Evolutionary conservation across 2,888 invertebrate genomes (phyloP).

Genomic region (Leucophora obtusa): DNA sequence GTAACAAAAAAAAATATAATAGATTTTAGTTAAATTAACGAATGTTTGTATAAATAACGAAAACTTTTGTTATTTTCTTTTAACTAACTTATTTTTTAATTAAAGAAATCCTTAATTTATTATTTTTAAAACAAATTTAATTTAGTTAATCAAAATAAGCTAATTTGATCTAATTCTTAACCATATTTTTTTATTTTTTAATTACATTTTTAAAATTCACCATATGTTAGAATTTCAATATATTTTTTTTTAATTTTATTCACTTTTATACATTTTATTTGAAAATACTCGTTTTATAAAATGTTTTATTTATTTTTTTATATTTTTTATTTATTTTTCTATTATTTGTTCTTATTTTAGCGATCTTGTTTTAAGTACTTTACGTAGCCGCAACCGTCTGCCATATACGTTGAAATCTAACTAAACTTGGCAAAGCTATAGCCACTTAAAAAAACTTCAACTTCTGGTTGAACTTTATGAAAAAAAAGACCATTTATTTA

Average conservation of each 20-base stretch:
- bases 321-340: conserved; percentile 5
- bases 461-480: conserved; percentile 58
- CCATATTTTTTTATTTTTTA: no score
- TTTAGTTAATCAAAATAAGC: no score
- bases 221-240: neutral
- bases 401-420: conserved; percentile 61
- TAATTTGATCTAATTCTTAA: no score
- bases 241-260: conserved; percentile 11
- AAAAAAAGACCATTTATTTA: conserved; percentile 4
- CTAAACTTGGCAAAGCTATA: conserved; percentile 62
- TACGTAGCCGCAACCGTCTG: conserved; percentile 56
- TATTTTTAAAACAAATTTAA: no score
- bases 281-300: neutral
- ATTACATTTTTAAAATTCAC: neutral
- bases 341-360: conserved; percentile 3
- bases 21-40: no score
- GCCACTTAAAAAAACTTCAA: conserved; percentile 58
- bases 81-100: no score
- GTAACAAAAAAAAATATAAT: no score
- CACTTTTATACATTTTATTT: conserved; percentile 8
- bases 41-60: no score
- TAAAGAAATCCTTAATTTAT: no score
- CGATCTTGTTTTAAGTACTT: neutral
- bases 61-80: no score
- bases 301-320: conserved; percentile 2